Evolutionary conservation across 1,140 invertebrate species (phyloP), one percentile per base, ranked within the genome.

Genomic region (Augochlora pura): DNA sequence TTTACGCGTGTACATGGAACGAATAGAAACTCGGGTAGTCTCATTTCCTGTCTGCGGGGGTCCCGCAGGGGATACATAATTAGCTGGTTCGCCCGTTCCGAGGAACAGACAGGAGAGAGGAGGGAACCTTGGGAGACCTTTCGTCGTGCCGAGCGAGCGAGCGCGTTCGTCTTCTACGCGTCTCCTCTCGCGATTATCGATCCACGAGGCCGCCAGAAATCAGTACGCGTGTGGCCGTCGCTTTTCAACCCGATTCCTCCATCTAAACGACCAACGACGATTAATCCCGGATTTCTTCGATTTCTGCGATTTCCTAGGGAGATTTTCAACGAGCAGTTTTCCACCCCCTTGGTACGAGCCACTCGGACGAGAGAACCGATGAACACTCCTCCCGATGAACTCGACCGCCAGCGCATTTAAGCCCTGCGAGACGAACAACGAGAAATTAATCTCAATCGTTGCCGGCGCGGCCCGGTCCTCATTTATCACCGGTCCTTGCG

Each of bases 11-110:
- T 60, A 77, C 63, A 63, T 23, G 42, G 80, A 85, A 68, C 62
- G 84, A 74, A 86, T 85, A 63, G 83, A 83, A 90, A 90, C 88
- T 92, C 86, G 82, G 89, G 86, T 90, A 91, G 89, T 92, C 91
- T 92, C 92, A 92, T 93, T 93, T 93, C 92, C 92, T 92, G 92
- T 92, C 91, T 88, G 87, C 89, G 90, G 91, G 92, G 91, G 90
- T 92, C 90, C 91, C 88, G 86, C 90, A 90, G 88, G 91, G 90
- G 89, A 91, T 91, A 88, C 91, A 89, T 93, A 92, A 93, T 93
- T 92, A 93, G 90, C 90, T 83, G 90, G 82, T 87, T 90, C 82
- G 88, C 86, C 88, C 86, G 88, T 88, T 87, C 87, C 60, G 65
- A 21, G 64, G 60, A 25, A 65, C 63, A 42, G 38, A 27, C 32